Evolutionary conservation across 2,888 invertebrate species (phyloP).

Genomic region (Drosophila mettleri): DNA sequence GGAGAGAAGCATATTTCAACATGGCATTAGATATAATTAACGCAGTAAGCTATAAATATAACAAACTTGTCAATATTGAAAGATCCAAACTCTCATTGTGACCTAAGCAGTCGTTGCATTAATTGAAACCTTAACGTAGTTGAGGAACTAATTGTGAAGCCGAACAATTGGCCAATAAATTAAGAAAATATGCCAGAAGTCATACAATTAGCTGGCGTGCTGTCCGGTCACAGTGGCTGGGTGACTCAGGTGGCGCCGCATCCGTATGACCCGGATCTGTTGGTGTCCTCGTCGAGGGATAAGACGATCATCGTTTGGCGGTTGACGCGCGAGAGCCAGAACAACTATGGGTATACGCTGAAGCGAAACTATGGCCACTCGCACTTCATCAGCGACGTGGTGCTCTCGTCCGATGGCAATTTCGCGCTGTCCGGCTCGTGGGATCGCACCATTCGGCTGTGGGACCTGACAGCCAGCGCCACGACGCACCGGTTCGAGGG

Average conservation of each 20-base stretch:
- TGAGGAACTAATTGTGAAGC: background rate
- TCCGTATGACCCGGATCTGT: conserved; percentile 98
- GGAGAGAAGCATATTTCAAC: too few species aligned
- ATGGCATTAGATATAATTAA: background rate
- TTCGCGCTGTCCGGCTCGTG: conserved; percentile 99
- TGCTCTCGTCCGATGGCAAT: conserved; percentile 99
- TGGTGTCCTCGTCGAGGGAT: conserved; percentile 97
- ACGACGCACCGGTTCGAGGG: conserved; percentile 99
- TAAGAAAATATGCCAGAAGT: conserved; percentile 90
- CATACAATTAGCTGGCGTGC: conserved; percentile 95
- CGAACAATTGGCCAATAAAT: background rate
- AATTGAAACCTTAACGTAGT: background rate
- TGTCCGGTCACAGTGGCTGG: conserved; percentile 99
- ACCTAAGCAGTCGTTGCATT: conserved; percentile 11
- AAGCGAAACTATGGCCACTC: conserved; percentile 98
- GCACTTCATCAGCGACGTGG: conserved; percentile 99
- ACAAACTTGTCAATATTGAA: background rate
- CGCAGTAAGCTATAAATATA: background rate
- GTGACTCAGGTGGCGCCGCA: conserved; percentile 99
- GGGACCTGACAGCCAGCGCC: conserved; percentile 98
- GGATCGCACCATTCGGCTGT: conserved; percentile 99
- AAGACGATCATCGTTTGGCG: conserved; percentile 98
- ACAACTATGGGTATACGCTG: conserved; percentile 96
- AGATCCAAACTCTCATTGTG: background rate
- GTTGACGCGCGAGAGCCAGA: conserved; percentile 96